phyloP scores from a whole-genome alignment of 2,797 vertebrate genomes.

The Gymnothorax reevesii region DNA sequence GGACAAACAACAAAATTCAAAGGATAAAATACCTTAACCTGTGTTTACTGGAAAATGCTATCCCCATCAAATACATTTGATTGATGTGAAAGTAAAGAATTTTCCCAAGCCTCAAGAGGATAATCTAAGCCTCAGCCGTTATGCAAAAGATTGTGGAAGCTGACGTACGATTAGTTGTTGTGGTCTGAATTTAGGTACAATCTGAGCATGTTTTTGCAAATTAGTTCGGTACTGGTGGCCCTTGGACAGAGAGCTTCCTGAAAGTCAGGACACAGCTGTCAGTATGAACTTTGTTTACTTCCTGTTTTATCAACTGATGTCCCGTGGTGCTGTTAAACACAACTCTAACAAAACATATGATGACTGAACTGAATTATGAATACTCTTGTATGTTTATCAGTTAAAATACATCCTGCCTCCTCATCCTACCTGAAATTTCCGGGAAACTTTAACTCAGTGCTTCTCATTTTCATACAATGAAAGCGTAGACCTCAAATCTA shows the following conservation, averaged over 20 bases:
- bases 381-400: not conserved
- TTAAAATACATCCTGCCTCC: not conserved
- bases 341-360: not conserved
- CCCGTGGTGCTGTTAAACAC: not conserved
- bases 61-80: too few species aligned
- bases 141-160: not conserved
- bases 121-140: not conserved
- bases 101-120: not conserved
- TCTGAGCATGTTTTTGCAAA: not conserved
- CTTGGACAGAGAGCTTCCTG: not conserved
- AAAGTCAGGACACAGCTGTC: conserved; percentile 45
- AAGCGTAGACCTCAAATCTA: not conserved
- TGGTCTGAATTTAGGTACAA: not conserved
- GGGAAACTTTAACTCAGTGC: not conserved
- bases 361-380: not conserved
- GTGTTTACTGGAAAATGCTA: too few species aligned
- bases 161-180: not conserved
- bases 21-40: not conserved
- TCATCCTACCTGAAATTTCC: not conserved
- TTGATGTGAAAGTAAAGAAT: not conserved
- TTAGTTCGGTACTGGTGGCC: not conserved
- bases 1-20: not conserved
- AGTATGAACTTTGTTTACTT: conserved; percentile 24
- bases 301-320: conserved; percentile 28
- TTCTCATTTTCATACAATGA: not conserved